Base-by-base conservation (phyloP, 1,140 invertebrate genomes). In the Grapholita molesta region DNA sequence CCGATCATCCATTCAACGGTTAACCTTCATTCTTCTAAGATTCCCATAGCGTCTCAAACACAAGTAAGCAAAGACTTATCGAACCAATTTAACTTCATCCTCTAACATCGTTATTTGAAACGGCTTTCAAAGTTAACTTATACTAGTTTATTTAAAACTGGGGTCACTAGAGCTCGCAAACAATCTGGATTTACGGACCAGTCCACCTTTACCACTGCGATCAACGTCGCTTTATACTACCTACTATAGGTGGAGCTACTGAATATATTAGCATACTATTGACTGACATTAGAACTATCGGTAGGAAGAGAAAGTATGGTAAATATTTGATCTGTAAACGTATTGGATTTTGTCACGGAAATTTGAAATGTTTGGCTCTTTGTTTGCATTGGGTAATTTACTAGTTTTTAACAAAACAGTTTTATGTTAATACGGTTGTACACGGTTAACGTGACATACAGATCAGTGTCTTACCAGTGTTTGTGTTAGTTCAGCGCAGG, bases 261-360 rank as follows among this genome's bases (percentile, higher is more conserved):
- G 55, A 61, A 61, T 61, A 61, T 61, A 61, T 61, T 61, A 28
- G 12, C 55, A 61, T 61, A 15, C 24, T 15, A 61, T 61, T 61
- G 55, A 61, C 55, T 61, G 24, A 61, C 55, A 61, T 61, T 61
- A 61, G 55, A 28, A 25, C 21, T 57, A 61, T 61, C 55, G 55
- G 55, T 61, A 61, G 55, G 55, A 61, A 61, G 55, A 61, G 55
- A 61, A 61, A 61, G 55, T 61, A 61, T 15, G 55, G 55, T 61
- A 61, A 61, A 61, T 61, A 61, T 61, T 61, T 61, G 55, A 30
- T 61, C 55, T 61, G 55, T 61, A 30, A 30, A 61, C 55, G 55
- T 61, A 61, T 32, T 32, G 55, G 24, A 15, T 61, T 61, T 61
- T 32, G 55, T 61, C 55, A 61, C 55, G 55, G 55, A 61, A 61